Conservation (phyloP, 1,140 invertebrate genomes). For the Cotesia chilonis region DNA sequence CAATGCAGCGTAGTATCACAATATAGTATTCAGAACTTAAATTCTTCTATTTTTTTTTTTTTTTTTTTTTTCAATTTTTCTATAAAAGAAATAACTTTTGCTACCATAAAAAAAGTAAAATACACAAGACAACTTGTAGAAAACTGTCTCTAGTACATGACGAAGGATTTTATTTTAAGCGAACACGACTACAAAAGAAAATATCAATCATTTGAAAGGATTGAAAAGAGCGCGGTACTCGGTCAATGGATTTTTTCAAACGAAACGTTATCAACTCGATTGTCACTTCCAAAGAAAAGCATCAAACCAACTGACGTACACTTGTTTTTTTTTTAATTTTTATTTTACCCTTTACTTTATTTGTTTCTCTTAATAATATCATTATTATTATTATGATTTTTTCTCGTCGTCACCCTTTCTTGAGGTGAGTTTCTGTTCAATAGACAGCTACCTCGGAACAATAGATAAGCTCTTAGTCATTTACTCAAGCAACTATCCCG, state of each 20-base stretch:
- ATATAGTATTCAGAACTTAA: too few relatives aligned
- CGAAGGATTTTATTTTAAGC: too few relatives aligned
- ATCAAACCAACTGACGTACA: not conserved
- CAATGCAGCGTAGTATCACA: too few relatives aligned
- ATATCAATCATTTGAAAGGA: constrained; percentile 7
- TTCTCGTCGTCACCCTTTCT: not conserved
- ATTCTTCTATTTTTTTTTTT: too few relatives aligned
- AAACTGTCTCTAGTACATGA: too few relatives aligned
- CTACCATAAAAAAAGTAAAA: too few relatives aligned
- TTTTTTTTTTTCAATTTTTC: too few relatives aligned
- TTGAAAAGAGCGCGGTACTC: not conserved
- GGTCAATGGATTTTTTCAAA: not conserved
- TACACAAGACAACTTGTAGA: too few relatives aligned
- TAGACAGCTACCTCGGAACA: constrained; percentile 1
- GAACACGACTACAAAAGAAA: too few relatives aligned
- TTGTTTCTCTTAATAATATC: not conserved
- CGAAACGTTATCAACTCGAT: constrained; percentile 7
- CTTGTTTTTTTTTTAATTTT: not conserved
- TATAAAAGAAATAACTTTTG: too few relatives aligned
- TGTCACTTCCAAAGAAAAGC: constrained; percentile 14
- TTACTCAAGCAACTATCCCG: constrained; percentile 21
- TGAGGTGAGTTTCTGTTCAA: not conserved
- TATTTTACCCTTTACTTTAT: not conserved
- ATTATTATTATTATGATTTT: not conserved
- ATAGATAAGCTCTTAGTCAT: constrained; percentile 9